Conservation (phyloP, 2,888 invertebrate genomes). For the Dendrolimus houi region DNA sequence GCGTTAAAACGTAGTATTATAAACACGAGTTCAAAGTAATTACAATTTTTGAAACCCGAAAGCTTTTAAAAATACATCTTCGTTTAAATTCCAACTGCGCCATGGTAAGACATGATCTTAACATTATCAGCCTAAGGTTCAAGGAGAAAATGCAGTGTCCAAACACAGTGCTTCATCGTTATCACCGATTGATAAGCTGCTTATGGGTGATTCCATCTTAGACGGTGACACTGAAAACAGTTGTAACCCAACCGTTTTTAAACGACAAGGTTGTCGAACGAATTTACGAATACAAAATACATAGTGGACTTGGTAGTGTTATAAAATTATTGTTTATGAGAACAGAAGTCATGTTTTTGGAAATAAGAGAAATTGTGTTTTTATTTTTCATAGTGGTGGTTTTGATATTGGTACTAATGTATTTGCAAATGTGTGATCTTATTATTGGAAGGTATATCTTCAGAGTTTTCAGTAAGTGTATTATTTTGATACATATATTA, state of each 20-base stretch:
- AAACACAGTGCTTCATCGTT: too few species aligned
- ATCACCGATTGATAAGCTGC: too few species aligned
- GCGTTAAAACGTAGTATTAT: too few species aligned
- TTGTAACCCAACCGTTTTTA: neutral
- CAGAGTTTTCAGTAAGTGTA: conserved; percentile 51
- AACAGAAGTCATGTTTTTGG: conserved; percentile 37
- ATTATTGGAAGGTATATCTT: conserved; percentile 43
- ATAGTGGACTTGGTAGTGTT: neutral
- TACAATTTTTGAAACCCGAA: too few species aligned
- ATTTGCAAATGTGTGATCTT: conserved; percentile 53
- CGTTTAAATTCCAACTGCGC: too few species aligned
- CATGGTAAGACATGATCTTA: too few species aligned
- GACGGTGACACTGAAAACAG: neutral
- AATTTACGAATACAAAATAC: neutral
- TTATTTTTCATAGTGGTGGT: conserved; percentile 34
- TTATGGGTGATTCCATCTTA: neutral
- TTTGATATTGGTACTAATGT: conserved; percentile 39
- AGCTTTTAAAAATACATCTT: too few species aligned
- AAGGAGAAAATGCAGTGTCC: too few species aligned
- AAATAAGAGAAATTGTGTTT: conserved; percentile 39
- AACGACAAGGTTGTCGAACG: neutral
- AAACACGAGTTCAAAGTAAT: too few species aligned
- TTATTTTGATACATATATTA: neutral
- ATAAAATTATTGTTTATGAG: neutral
- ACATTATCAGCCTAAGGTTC: too few species aligned